Percentiles rank a stretch among this genome's conserved stretches.
Evolutionary conservation across 1,140 invertebrate genomes (phyloP).

Genomic region (Drosophila littoralis): DNA sequence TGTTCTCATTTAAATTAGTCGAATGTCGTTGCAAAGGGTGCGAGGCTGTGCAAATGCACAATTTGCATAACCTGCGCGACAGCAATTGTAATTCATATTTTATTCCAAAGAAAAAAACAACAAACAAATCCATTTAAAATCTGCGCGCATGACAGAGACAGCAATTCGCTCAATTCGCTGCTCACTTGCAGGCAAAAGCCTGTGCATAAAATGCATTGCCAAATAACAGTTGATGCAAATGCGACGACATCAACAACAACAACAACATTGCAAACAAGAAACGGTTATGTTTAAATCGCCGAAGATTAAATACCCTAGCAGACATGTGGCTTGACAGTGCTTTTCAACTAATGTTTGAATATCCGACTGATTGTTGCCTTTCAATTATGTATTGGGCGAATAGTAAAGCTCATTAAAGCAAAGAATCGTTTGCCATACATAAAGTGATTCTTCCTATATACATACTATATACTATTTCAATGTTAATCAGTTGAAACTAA

Average conservation of each 20-base stretch:
- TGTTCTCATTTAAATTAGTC: constrained; percentile 65
- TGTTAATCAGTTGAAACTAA: no score
- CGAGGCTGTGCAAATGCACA: not conserved
- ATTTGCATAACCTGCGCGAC: constrained; percentile 55
- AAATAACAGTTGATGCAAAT: constrained; percentile 75
- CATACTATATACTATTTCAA: no score
- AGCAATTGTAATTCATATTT: constrained; percentile 77
- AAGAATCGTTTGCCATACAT: no score
- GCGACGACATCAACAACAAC: constrained; percentile 27
- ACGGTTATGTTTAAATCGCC: no score
- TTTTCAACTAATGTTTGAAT: no score
- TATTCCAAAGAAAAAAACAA: constrained; percentile 41
- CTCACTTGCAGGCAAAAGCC: constrained; percentile 45
- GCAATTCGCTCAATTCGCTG: constrained; percentile 48
- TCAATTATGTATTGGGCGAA: no score
- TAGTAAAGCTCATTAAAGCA: no score
- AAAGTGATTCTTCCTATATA: no score
- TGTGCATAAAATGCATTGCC: constrained; percentile 57
- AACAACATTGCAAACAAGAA: constrained; percentile 10
- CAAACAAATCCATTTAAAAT: not conserved
- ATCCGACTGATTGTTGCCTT: no score
- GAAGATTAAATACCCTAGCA: no score
- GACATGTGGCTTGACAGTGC: no score
- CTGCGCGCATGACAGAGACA: not conserved
- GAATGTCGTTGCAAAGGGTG: not conserved